Percentiles rank a stretch among this genome's conserved stretches.
phyloP scores from a whole-genome alignment of 1,140 invertebrate species.

The Ditylenchus dipsaci region DNA sequence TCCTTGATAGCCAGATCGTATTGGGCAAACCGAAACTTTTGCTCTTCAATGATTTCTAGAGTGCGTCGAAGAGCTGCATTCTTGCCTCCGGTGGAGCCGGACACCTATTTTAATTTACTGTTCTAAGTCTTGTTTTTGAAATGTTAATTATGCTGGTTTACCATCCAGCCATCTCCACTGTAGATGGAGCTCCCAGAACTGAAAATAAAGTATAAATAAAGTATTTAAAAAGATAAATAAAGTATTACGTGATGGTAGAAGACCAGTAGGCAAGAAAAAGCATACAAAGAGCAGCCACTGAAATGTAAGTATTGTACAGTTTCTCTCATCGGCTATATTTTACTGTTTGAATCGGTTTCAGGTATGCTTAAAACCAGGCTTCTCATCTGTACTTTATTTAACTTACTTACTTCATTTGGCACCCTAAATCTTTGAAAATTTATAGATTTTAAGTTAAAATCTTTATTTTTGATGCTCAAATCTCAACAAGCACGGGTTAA shows the following conservation, averaged over 20 bases:
- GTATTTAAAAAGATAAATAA: constrained; percentile 9
- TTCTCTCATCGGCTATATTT: no score
- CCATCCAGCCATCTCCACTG: constrained; percentile 39
- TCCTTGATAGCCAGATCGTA: background rate
- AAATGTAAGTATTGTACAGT: no score
- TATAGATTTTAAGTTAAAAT: no score
- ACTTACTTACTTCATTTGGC: no score
- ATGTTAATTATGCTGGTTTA: no score
- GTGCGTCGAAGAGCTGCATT: constrained; percentile 44
- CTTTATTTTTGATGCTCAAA: no score
- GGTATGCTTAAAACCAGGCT: no score
- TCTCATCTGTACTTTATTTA: no score
- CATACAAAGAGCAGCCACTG: constrained; percentile 40
- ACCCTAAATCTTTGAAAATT: no score
- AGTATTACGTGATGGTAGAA: constrained; percentile 28
- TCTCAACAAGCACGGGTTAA: no score
- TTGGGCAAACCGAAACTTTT: constrained; percentile 39
- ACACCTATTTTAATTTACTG: background rate
- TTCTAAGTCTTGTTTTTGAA: no score
- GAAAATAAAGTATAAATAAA: constrained; percentile 5
- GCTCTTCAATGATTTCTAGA: constrained; percentile 45
- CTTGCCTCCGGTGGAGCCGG: constrained; percentile 42
- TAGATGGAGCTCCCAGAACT: constrained; percentile 36
- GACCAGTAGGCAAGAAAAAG: constrained; percentile 48
- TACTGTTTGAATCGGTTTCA: no score